A percentile compares a stretch with the other conserved stretches of the same genome.
phyloP scores from a whole-genome alignment of 2,797 vertebrate genomes.

The Pseudocheirus occidentalis region DNA sequence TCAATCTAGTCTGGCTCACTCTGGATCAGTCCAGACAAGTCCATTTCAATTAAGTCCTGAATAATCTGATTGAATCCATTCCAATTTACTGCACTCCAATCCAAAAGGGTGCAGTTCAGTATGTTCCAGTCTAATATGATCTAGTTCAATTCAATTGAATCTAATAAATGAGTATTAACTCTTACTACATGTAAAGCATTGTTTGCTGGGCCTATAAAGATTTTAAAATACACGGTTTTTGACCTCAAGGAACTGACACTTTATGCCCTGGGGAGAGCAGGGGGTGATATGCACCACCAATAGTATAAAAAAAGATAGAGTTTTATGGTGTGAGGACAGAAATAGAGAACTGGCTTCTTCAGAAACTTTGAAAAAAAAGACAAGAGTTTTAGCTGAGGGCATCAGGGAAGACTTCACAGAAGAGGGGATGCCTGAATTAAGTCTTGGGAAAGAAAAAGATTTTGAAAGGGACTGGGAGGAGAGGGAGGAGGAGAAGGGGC shows the following conservation, averaged over 20 bases:
- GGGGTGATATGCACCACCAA: neutral
- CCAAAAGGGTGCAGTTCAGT: neutral
- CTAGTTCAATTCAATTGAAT: neutral
- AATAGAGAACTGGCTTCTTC: neutral
- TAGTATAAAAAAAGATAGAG: neutral
- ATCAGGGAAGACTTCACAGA: neutral
- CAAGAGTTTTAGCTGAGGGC: neutral
- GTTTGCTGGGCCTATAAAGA: neutral
- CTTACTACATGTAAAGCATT: neutral
- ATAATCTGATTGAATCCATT: neutral
- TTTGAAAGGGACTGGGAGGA: neutral
- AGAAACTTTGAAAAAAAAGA: neutral
- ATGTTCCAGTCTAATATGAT: neutral
- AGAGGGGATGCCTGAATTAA: neutral
- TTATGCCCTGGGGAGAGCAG: neutral
- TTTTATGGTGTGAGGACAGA: neutral
- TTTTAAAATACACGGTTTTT: neutral
- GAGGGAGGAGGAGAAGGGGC: neutral
- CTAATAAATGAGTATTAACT: neutral
- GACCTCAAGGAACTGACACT: neutral
- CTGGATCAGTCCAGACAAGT: neutral
- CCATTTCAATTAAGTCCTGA: neutral
- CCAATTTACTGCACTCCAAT: neutral
- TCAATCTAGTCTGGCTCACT: neutral
- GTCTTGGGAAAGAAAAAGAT: neutral